Evolutionary conservation across 2,113 vertebrate species (phyloP).

Genomic region (Ciconia boyciana): DNA sequence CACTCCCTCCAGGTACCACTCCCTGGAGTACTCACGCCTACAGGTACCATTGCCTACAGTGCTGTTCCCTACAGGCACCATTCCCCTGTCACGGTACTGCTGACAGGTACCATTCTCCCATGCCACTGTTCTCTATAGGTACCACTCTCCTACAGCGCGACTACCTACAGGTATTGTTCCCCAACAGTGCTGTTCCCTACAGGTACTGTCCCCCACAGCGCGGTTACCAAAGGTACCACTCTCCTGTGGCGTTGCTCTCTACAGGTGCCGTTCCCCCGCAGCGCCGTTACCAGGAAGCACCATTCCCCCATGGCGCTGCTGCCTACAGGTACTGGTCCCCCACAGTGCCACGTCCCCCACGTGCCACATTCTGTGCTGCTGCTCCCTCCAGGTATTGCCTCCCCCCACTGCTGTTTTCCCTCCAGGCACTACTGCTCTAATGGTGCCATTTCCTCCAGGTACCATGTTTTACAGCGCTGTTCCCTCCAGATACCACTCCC

Average conservation of each 20-base stretch:
- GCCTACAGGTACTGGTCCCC: conserved; percentile 1
- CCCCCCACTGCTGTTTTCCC: neutral
- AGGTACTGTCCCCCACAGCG: neutral
- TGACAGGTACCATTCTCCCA: neutral
- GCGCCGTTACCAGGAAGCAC: neutral
- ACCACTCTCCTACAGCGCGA: neutral
- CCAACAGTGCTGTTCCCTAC: neutral
- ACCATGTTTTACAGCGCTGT: neutral
- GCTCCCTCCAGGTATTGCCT: neutral
- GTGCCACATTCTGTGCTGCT: conserved; percentile 11
- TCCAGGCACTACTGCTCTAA: neutral
- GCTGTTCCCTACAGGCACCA: neutral
- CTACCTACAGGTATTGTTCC: neutral
- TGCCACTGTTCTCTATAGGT: neutral
- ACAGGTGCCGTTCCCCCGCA: neutral
- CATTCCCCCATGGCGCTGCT: neutral
- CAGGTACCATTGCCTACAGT: neutral
- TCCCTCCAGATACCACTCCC: conserved; percentile 9
- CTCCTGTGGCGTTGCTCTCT: neutral
- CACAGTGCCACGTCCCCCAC: neutral
- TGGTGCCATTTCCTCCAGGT: conserved; percentile 19
- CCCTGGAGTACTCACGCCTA: neutral
- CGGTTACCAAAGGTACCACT: neutral
- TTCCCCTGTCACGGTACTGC: accelerated
- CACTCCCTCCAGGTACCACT: neutral